A percentile compares a stretch with the other conserved stretches of the same genome.
phyloP scores from a whole-genome alignment of 2,888 invertebrate species.

The Agrochola macilenta region DNA sequence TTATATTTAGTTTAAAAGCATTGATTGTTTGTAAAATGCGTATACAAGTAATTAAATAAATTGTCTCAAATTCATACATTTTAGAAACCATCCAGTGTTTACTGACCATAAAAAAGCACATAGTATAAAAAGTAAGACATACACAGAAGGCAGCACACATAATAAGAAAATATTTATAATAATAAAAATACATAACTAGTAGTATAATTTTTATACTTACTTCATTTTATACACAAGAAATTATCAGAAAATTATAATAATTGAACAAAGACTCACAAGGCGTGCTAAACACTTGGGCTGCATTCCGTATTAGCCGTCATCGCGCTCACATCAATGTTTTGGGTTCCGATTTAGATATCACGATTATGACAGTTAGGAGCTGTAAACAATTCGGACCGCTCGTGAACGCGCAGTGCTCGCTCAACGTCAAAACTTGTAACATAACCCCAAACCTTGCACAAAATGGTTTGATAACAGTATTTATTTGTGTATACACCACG shows the following conservation, averaged over 20 bases:
- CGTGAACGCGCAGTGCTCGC: too few species aligned
- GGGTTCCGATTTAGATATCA: too few species aligned
- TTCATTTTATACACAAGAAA: slow-evolving; percentile 18
- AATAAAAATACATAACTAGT: slow-evolving; percentile 2
- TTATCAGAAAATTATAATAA: slow-evolving; percentile 22
- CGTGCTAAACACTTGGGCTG: not conserved
- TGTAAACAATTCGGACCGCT: too few species aligned
- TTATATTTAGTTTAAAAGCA: slow-evolving; percentile 30
- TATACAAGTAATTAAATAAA: slow-evolving; percentile 9
- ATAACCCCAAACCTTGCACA: too few species aligned
- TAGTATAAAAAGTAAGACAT: slow-evolving; percentile 7
- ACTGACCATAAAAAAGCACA: slow-evolving; percentile 2
- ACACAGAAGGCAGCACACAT: slow-evolving; percentile 13
- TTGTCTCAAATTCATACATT: slow-evolving; percentile 20
- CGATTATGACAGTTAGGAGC: too few species aligned
- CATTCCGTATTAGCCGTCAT: not conserved
- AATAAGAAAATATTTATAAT: slow-evolving; percentile 1
- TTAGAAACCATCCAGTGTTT: not conserved
- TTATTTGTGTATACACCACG: too few species aligned
- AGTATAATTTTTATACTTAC: slow-evolving; percentile 4
- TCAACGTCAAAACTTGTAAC: too few species aligned
- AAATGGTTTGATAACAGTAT: too few species aligned
- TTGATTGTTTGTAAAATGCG: slow-evolving; percentile 33
- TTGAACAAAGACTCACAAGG: slow-evolving; percentile 24
- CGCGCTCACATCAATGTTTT: too few species aligned